Evolutionary conservation across 2,888 invertebrate genomes (phyloP), one percentile per base, ranked within the genome.

Genomic region (Lathronympha strigana): DNA sequence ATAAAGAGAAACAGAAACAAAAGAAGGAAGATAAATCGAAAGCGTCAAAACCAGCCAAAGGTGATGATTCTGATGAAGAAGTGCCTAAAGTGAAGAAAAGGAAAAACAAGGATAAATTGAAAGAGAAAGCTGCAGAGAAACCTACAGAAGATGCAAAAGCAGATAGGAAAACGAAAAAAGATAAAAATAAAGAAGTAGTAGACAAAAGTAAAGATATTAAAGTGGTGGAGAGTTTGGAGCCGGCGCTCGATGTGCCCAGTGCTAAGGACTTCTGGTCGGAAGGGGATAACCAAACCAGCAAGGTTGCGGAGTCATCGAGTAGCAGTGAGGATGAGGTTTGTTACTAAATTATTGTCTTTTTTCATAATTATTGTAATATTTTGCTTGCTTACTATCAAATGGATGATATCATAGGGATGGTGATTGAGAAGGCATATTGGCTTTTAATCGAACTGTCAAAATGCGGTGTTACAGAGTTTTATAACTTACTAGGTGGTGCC

Each of bases 251-350:
- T 13, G 79, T 83, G 45, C 89, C 92, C 0, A 90, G 90, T 72
- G 86, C 78, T 5, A 87, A 90, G 53, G 88, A 88, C 6, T 91
- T 91, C 69, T 92, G 91, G 87, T 72, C 82, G 0, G 71, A 73
- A 0, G 73, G 71, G 28, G 78, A 78, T 0, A 68, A 53, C 9
- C 61, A 69, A 9, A 11, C 69, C 0, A 75, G 75, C 43, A 72
- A 67, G 1, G 74, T 68, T 19, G 77, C 78, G 13, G 83, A 83
- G 0, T 81, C 81, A 0, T 82, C 83, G 0, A 90, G 87, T 54
- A 88, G 87, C 60, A 88, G 90, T 58, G 92, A 88, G 17, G 92
- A 92, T 47, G 91, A 92, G 84, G 92, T 92, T 66, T 67, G 82
- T 76, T 19, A 23, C 3, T 28, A 11, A 8, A 49, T 6, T 17